phyloP scores from a whole-genome alignment of 2,113 vertebrate species.

The Sebastes schlegelii region DNA sequence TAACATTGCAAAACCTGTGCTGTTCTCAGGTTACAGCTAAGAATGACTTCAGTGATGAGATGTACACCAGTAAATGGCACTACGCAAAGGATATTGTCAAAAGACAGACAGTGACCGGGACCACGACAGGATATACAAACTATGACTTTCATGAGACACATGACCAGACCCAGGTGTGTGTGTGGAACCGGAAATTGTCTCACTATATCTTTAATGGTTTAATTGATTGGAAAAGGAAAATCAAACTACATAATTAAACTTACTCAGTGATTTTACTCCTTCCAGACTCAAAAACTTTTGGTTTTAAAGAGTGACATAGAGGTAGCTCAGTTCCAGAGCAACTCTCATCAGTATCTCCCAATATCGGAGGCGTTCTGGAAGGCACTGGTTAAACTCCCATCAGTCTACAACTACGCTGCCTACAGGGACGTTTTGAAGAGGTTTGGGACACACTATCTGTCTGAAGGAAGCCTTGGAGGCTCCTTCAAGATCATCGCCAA shows the following conservation, averaged over 20 bases:
- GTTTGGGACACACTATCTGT: slow-evolving; percentile 91
- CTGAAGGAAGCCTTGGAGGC: slow-evolving; percentile 90
- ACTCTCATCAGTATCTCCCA: slow-evolving; percentile 84
- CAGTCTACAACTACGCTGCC: slow-evolving; percentile 84
- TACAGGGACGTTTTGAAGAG: slow-evolving; percentile 86
- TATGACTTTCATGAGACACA: slow-evolving; percentile 51
- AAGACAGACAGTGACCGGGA: slow-evolving; percentile 35
- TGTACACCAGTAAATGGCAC: slow-evolving; percentile 88
- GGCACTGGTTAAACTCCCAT: slow-evolving; percentile 85
- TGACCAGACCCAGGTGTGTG: slow-evolving; percentile 49
- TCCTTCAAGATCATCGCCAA: slow-evolving; percentile 83
- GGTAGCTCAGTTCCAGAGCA: slow-evolving; percentile 90
- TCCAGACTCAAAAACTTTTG: slow-evolving; percentile 83
- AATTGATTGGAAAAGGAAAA: not conserved
- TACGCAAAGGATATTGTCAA: slow-evolving; percentile 80
- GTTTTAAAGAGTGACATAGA: slow-evolving; percentile 88
- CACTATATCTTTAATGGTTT: not conserved
- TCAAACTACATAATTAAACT: not conserved
- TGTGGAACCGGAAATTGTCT: not conserved
- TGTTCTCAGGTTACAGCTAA: slow-evolving; percentile 85
- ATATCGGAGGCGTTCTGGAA: slow-evolving; percentile 91
- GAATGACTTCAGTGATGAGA: slow-evolving; percentile 89
- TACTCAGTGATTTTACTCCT: not conserved
- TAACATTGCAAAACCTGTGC: not conserved
- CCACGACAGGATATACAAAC: slow-evolving; percentile 55